Percentiles rank a stretch among this genome's conserved stretches.
Evolutionary conservation across 2,113 vertebrate species (phyloP).

Genomic region (Athene cunicularia): DNA sequence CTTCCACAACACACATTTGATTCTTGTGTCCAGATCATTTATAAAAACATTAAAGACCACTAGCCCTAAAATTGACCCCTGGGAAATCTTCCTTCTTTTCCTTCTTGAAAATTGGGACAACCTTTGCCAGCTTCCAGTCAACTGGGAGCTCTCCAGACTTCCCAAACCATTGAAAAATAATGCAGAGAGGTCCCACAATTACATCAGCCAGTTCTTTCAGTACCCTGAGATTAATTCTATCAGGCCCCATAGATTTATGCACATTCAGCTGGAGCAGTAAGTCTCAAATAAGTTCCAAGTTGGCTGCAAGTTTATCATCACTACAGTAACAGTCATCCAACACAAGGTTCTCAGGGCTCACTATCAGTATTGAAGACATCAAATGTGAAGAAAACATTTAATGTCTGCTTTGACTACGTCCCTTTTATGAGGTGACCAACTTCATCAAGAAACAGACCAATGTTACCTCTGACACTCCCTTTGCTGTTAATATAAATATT

Average conservation of each 20-base stretch:
- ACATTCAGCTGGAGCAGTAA: neutral
- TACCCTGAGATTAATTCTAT: neutral
- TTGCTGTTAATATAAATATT: neutral
- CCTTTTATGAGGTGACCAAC: neutral
- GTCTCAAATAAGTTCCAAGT: neutral
- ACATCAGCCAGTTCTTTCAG: neutral
- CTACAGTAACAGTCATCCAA: neutral
- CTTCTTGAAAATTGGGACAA: neutral
- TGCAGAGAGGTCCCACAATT: neutral
- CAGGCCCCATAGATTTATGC: neutral
- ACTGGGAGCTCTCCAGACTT: neutral
- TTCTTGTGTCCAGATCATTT: neutral
- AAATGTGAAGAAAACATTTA: neutral
- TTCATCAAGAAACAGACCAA: neutral
- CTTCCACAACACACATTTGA: neutral
- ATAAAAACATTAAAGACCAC: neutral
- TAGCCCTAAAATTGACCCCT: neutral
- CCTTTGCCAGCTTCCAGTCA: accelerated
- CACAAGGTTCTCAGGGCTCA: neutral
- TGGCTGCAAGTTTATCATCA: neutral
- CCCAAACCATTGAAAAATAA: neutral
- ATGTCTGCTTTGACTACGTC: neutral
- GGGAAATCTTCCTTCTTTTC: neutral
- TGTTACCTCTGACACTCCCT: neutral
- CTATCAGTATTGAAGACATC: neutral